Base-by-base conservation (phyloP, 1,140 invertebrate species). In the Drosophila simulans region DNA sequence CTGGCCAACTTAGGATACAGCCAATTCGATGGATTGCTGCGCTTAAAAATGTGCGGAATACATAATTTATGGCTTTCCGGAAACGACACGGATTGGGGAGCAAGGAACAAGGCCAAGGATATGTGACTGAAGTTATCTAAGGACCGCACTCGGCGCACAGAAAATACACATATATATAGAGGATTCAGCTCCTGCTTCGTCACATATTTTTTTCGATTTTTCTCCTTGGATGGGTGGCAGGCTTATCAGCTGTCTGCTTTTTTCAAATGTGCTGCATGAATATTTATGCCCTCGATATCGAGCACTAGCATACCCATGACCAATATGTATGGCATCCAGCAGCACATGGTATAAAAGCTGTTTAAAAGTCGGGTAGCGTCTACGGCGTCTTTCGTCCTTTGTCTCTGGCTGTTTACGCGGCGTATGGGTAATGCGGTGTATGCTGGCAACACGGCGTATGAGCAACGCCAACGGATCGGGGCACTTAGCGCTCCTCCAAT, bases 221-320 rank as follows among this genome's bases (percentile, higher is more conserved):
- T 43, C 3, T 42, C 12, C 20, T 48, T 53, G 45, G 17, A 43
- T 49, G 57, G 62, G 42, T 37, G 57, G 52, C 72, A 17, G 70
- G 83, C 82, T 89, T 86, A 86, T 86, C 83, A 89, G 83, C 83
- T 83, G 83, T 77, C 83, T 88, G 58, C 48, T 63, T 69, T 73
- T 74, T 58, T 43, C 64, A 63, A 80, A 84, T 78, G 76, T 65
- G 71, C 49, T 59, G 63, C 75, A 86, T 88, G 83, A 86, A 88
- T 86, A 86, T 88, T 86, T 86, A 86, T 88, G 66, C 66, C 55
- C 64, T 51, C 66, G 75, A 82, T 86, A 88, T 86, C 65, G 75
- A 76, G 79, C 66, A 56, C 59, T 60, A 54, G 43, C 58, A 70
- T 51, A 46, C 45, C 20, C 52, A 49, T 69, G 65, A 40, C 66